Conservation (phyloP, 1,140 invertebrate species). For the Uloborus diversus region DNA sequence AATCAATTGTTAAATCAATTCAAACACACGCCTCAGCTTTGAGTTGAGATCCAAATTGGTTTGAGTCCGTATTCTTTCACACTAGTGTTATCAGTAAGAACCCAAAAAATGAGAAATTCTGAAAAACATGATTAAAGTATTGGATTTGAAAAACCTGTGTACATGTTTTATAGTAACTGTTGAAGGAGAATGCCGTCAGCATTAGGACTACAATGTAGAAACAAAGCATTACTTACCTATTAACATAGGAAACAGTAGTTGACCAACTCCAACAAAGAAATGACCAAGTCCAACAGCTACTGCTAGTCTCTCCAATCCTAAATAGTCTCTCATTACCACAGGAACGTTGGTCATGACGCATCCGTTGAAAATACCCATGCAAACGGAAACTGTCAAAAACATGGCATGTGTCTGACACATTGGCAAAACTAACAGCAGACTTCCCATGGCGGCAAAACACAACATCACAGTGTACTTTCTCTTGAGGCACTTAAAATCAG, state of each 20-base stretch:
- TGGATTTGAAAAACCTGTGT: no score
- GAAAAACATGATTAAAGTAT: no score
- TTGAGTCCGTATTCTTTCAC: no score
- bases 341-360: slow-evolving; percentile 58
- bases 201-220: no score
- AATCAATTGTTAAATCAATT: no score
- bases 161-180: no score
- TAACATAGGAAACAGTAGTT: slow-evolving; percentile 55
- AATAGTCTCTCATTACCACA: slow-evolving; percentile 57
- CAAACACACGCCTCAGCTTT: no score
- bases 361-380: slow-evolving; percentile 57
- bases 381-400: slow-evolving; percentile 43
- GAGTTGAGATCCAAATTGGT: no score
- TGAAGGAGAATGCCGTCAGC: no score
- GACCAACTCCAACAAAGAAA: slow-evolving; percentile 58
- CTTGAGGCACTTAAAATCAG: slow-evolving; percentile 43
- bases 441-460: slow-evolving; percentile 53
- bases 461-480: slow-evolving; percentile 39
- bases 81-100: no score
- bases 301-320: slow-evolving; percentile 56
- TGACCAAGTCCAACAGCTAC: slow-evolving; percentile 56
- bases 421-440: slow-evolving; percentile 44
- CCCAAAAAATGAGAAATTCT: no score
- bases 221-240: slow-evolving; percentile 58
- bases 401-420: slow-evolving; percentile 19